Evolutionary conservation across 1,140 invertebrate species (phyloP), one percentile per base, ranked within the genome.

Genomic region (Maniola jurtina): DNA sequence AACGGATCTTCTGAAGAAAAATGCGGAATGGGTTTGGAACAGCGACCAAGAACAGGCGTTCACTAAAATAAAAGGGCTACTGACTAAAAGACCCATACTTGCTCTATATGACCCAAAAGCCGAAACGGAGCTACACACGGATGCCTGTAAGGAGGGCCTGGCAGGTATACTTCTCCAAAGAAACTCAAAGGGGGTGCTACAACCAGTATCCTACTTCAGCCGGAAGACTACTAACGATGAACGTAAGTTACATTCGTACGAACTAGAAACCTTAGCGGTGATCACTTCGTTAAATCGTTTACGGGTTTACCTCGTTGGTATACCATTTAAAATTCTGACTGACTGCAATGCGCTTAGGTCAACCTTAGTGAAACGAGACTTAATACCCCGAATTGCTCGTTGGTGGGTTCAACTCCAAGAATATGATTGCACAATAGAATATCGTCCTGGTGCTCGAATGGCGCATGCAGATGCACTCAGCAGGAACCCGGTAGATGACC

Each of bases 101-200:
- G 59, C 69, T 2, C 35, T 82, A 16, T 84, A 81, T 48, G 45
- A 77, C 25, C 72, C 71, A 45, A 58, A 55, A 16, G 58, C 70
- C 0, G 64, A 75, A 45, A 77, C 68, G 0, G 68, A 81, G 66
- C 38, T 84, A 1, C 80, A 80, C 52, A 84, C 78, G 1, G 78
- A 82, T 61, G 76, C 75, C 6, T 76, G 74, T 54, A 67, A 68
- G 16, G n/a, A 42, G 8, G 52, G 52, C 11, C 2, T 55, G 6
- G 52, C 52, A 34, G 59, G 59, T 34, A 48, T 61, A 34, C 33
- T 50, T 14, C 16, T 61, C 33, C 59, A 61, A n/a, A 6, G 52
- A 2, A 35, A 38, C n/a, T 11, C 11, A 2, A 14, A 16, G 8
- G 60, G 48, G n/a, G 6, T 34, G 4, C 10, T 63, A 34, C 42